Evolutionary conservation across 2,113 vertebrate species (phyloP), one percentile per base, ranked within the genome.

Genomic region (Catagonus wagneri): DNA sequence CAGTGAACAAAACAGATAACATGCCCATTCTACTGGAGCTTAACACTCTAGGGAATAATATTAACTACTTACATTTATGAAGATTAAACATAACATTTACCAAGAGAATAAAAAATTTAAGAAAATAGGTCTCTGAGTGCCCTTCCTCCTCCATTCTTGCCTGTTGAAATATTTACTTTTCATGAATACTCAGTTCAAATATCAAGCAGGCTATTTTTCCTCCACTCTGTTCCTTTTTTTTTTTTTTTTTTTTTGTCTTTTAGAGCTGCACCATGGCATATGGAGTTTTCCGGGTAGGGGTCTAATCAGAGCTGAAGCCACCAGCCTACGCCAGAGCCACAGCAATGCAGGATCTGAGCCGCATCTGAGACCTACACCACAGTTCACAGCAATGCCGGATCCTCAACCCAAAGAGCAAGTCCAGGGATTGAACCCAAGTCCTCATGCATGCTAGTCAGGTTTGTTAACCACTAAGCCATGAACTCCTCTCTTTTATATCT

Each of bases 81-180:
- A 83, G 71, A 93, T 78, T 88, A 89, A 97, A 79, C 56, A 83
- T 34, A 95, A 60, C 56, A 54, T 85, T 90, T 95, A 90, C 29
- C 66, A 72, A 85, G 25, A 83, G 10, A 76, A 32, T 79, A 20
- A 79, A 83, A 95, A 69, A 20, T 20, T 69, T 83, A 94, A 34
- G 25, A 75, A 94, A 93, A 75, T 3, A 2, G 1, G 7, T 20
- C 61, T 84, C 69, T 44, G 69, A 7, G 14, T 90, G 4, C 52
- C 7, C 34, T 15, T 52, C 9, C 16, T 6, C 22, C n/a, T 56
- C 60, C 10, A 68, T 32, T 94, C 58, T 84, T 84, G 16, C 15
- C 17, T 76, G 11, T 22, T 86, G 19, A 94, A 84, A 85, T 52
- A 61, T 0, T 93, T 6, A 1, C 11, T 50, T 95, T 94, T 84